Evolutionary conservation across 2,888 invertebrate species (phyloP).

Genomic region (Melinopterus prodromus): DNA sequence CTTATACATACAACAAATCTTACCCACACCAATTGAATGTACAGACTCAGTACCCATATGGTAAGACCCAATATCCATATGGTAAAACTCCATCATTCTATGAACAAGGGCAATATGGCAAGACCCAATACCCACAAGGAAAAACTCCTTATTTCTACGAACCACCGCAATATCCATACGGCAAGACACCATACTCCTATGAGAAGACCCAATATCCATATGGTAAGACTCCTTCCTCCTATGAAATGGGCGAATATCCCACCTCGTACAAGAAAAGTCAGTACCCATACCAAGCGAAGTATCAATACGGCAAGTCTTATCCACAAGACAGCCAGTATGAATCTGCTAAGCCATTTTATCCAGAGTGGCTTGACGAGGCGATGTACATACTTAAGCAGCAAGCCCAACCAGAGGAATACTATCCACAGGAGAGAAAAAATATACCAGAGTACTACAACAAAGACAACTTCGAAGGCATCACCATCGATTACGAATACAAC

Average conservation of each 20-base stretch:
- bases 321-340: not conserved
- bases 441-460: constrained; percentile 62
- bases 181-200: not conserved
- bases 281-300: not conserved
- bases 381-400: not conserved
- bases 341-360: not conserved
- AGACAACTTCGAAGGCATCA: not conserved
- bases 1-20: not conserved
- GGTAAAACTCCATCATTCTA: not conserved
- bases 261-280: not conserved
- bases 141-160: not conserved
- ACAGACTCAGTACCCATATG: not conserved
- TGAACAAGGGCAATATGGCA: not conserved
- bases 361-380: not conserved
- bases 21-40: not conserved
- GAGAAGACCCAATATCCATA: not conserved
- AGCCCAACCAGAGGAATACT: not conserved
- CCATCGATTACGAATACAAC: not conserved
- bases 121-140: not conserved
- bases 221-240: not conserved
- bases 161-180: not conserved
- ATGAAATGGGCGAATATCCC: not conserved
- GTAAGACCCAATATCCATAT: not conserved
- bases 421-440: constrained; percentile 19
- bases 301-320: not conserved